Evolutionary conservation across 2,888 invertebrate genomes (phyloP), one percentile per base, ranked within the genome.

Genomic region (Trachelus troglodyta): DNA sequence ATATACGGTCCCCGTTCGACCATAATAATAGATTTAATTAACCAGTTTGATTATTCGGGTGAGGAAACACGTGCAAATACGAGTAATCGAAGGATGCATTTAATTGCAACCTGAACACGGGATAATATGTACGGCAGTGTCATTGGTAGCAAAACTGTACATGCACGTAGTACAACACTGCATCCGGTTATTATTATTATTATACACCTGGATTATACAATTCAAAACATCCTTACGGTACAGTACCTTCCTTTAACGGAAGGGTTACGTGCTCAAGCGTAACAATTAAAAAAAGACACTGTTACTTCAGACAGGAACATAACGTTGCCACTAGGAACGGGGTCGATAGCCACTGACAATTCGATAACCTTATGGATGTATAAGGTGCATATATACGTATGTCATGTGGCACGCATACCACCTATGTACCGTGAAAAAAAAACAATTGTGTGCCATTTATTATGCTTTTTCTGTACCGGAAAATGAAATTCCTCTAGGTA

Each of bases 221-320:
- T 34, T 71, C 31, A 71, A 71, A 71, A 71, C 71, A 71, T 33
- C 56, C 56, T 56, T 56, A 56, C 56, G 56, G 56, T 56, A 56
- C 23, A 56, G 23, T 56, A 56, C 56, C 56, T 56, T 56, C 56
- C 56, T 56, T 56, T 56, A 56, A 56, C 9, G 56, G 71, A 71
- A 71, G 82, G 81, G 80, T 80, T 84, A 83, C 81, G 80, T 77
- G 79, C 68, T 78, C 74, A 75, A 82, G 79, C 83, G 82, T 80
- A 82, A 85, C 83, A 82, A 87, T 87, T 85, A 85, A 82, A 85
- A 84, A 56, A 23, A 56, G 23, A 56, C 40, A 83, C 82, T 82
- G 83, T 86, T 86, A 82, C 83, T 80, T 81, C 82, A 81, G 79
- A 75, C 69, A 80, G 75, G 73, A 79, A 56, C 56, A 23, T 56